Evolutionary conservation across 1,140 invertebrate genomes (phyloP), one percentile per base, ranked within the genome.

Genomic region (Drosophila pseudoobscura): DNA sequence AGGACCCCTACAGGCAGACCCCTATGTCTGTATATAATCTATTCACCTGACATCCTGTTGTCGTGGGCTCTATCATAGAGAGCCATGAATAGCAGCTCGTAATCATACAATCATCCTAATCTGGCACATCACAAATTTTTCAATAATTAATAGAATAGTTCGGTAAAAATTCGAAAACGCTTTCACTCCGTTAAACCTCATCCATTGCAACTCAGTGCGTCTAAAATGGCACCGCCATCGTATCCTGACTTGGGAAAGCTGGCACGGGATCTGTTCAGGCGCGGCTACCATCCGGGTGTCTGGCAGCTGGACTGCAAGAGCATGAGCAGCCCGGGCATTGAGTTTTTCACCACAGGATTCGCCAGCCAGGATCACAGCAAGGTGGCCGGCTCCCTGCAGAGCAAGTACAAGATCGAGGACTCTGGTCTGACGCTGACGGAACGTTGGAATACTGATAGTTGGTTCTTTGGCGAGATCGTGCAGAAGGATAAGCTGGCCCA

Each of bases 261-360:
- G 13, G 79, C 84, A 17, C 75, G 75, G 1, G 72, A 88, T 29
- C n/a, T 88, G 2, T 79, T 88, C 6, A 73, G 9, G 31, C 71
- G 76, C 3, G 79, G 79, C 43, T 88, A 88, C 44, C 84, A 77
- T 39, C 75, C 84, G 6, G 84, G 83, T 0, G 11, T 89, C n/a
- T 88, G 83, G 83, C 79, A 88, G 39, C 15, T 88, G 7, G 79
- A 88, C 20, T 83, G 84, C 64, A 84, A 62, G 13, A 68, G 84
- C 0, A 24, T 77, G 55, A 79, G 84, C 44, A 77, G 13, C 20
- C 64, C 79, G 0, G 72, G 64, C 6, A 73, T 88, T 7, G 84
- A 88, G 58, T 65, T 88, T 17, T 77, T 74, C 8, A 65, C 78
- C 44, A 55, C 72, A 0, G 83, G 83, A 3, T 77, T 65, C 6